phyloP scores from a whole-genome alignment of 1,140 invertebrate species.

The Palaemon carinicauda region DNA sequence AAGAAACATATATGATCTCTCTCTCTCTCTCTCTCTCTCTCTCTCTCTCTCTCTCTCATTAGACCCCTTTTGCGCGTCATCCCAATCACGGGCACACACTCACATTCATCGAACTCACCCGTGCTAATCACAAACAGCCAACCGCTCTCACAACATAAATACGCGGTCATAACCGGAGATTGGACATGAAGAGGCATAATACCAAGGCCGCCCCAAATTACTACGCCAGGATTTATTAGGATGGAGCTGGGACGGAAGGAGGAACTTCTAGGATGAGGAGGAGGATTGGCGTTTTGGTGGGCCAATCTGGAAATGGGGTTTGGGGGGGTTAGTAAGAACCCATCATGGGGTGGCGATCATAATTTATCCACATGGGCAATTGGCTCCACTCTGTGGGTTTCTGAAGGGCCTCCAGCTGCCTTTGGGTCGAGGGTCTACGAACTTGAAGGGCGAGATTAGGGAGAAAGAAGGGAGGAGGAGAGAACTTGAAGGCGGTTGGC shows the following conservation, averaged over 20 bases:
- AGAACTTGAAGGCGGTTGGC: neutral
- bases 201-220: too few species aligned
- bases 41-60: too few species aligned
- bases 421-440: neutral
- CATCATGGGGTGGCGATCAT: neutral
- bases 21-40: too few species aligned
- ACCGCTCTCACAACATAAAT: too few species aligned
- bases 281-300: neutral
- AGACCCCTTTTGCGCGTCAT: too few species aligned
- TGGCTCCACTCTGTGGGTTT: neutral
- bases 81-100: too few species aligned
- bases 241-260: too few species aligned
- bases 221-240: too few species aligned
- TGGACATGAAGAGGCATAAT: too few species aligned
- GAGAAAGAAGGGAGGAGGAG: neutral
- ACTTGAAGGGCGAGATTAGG: neutral
- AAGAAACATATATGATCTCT: neutral
- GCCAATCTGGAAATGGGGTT: neutral
- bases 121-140: too few species aligned
- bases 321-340: neutral
- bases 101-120: too few species aligned
- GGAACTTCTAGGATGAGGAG: neutral
- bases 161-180: too few species aligned
- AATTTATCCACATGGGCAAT: neutral
- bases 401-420: neutral